Base-by-base conservation (phyloP, 2,888 invertebrate species). In the Pseudanteris insignis region DNA sequence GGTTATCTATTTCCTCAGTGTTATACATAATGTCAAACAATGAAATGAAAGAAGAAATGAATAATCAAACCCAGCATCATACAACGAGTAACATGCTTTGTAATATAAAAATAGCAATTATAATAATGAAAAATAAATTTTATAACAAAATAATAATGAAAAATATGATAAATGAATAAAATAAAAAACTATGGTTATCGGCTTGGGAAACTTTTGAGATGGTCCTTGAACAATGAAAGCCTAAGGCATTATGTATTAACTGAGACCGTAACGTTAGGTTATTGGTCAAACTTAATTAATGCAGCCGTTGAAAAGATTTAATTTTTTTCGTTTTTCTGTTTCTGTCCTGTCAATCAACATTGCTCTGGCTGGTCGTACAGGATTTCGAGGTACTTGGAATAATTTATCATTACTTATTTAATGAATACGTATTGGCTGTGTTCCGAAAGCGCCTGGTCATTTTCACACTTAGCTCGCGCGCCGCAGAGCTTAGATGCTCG, bases 351-450 rank as follows among this genome's bases (percentile, higher is more conserved):
- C 86, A 85, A 85, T 83, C 83, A 81, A 84, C 86, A 84, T 82
- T 84, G 82, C 73, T 74, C 75, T 83, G 83, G 83, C 83, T 84
- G 85, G 85, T 85, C 84, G 84, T 84, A 81, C 86, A 88, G 91
- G 91, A 91, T 86, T 91, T 90, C 87, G 91, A 91, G 91, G 91
- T 91, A 91, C 84, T 77, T 74, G 70, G 71, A 73, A 77, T 43
- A 48, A 74, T 69, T 70, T 75, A 73, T 74, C 71, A 77, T 72
- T 76, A 73, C 77, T 75, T 74, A 73, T 76, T 51, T 75, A 75
- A 69, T 66, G 70, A 71, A 66, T 64, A 67, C 65, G 59, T 62
- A 65, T 62, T 63, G 74, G 76, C 74, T 75, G 75, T 76, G 74
- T 77, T 75, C 73, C 77, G 75, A 73, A 77, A 74, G 73, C 72